A percentile compares a stretch with the other conserved stretches of the same genome.
These are phyloP conservation scores for Timema podura DNA, from an alignment of 2,888 invertebrate genomes.

Conservation along the genomic window DNA sequence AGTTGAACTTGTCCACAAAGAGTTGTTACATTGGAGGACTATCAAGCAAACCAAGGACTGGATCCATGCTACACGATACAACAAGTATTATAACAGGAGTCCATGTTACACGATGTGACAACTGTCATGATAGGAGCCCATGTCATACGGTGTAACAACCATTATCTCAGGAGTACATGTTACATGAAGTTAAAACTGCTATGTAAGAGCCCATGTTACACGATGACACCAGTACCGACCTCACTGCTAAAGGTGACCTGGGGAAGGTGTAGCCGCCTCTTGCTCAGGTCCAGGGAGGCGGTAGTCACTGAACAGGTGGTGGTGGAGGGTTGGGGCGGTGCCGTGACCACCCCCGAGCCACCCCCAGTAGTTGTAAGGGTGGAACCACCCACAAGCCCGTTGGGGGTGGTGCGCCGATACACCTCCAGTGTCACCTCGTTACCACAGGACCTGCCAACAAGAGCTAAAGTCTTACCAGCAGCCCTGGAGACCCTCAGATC, in stretches of 20 bases:
- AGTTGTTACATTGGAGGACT: too few species aligned
- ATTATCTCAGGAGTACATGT: too few species aligned
- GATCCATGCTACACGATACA: too few species aligned
- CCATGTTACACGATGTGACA: too few species aligned
- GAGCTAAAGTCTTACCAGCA: background rate
- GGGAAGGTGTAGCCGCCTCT: conserved; percentile 66
- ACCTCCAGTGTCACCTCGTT: conserved; percentile 67
- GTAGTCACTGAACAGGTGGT: conserved; percentile 62
- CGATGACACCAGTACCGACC: conserved; percentile 87
- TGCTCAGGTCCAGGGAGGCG: conserved; percentile 43
- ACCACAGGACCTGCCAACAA: conserved; percentile 61
- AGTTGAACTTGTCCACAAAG: too few species aligned
- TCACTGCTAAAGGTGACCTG: conserved; percentile 85
- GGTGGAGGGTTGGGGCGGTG: conserved; percentile 54
- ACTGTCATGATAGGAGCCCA: background rate
- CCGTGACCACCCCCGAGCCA: conserved; percentile 39
- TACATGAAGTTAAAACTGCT: background rate
- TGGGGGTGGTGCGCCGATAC: conserved; percentile 56
- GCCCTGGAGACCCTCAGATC: too few species aligned
- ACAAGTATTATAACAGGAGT: too few species aligned
- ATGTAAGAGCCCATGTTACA: conserved; percentile 47
- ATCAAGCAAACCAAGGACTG: too few species aligned
- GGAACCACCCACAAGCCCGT: conserved; percentile 42
- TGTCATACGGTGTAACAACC: conserved; percentile 61
- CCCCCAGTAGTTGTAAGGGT: conserved; percentile 37